Evolutionary conservation across 2,113 vertebrate species (phyloP).

Genomic region (Hippopotamus amphibius): DNA sequence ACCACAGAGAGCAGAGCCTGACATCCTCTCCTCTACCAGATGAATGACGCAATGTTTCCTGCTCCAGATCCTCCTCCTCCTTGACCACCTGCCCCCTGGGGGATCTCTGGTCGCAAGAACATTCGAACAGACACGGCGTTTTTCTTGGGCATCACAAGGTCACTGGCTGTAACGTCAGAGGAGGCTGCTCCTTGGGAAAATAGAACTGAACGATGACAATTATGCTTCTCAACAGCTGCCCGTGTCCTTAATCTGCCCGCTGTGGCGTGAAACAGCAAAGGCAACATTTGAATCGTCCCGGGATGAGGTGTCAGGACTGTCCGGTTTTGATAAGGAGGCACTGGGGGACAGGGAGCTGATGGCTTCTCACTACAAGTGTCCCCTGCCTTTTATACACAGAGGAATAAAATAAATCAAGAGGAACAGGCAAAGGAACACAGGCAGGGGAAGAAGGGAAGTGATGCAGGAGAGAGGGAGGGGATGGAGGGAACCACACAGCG

Average conservation of each 20-base stretch:
- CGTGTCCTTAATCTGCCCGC: conserved; percentile 21
- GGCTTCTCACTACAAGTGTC: not conserved
- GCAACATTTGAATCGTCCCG: no score
- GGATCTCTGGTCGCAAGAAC: not conserved
- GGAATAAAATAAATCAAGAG: not conserved
- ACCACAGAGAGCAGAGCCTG: not conserved
- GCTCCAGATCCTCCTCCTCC: not conserved
- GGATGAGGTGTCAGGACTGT: not conserved
- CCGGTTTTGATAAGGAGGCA: not conserved
- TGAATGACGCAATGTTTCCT: not conserved
- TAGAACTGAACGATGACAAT: conserved; percentile 16
- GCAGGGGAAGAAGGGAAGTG: not conserved
- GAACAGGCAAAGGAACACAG: not conserved
- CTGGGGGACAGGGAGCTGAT: no score
- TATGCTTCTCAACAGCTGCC: not conserved
- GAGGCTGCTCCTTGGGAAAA: conserved; percentile 20
- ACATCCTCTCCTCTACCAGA: not conserved
- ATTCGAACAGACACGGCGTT: not conserved
- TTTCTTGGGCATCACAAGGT: conserved; percentile 65
- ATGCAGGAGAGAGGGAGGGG: not conserved
- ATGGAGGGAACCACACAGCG: not conserved
- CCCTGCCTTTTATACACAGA: not conserved
- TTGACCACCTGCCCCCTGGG: not conserved
- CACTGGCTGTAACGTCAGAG: conserved; percentile 46
- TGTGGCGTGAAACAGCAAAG: not conserved